phyloP scores from a whole-genome alignment of 2,113 vertebrate species.

The Cebus imitator region DNA sequence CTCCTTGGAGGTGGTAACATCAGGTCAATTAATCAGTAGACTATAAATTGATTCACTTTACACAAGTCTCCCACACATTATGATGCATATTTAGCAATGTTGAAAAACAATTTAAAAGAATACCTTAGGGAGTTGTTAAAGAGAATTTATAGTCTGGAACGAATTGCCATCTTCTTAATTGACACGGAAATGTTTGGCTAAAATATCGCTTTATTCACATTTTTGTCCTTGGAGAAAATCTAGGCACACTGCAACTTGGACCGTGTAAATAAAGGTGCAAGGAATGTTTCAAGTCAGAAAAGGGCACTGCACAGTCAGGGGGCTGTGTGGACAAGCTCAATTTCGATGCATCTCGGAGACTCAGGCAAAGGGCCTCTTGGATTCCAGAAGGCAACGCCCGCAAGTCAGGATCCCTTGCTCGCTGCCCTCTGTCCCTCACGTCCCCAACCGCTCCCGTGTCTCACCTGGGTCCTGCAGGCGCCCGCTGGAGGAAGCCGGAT shows the following conservation, averaged over 20 bases:
- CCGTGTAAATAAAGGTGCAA: constrained; percentile 16
- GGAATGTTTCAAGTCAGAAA: constrained; percentile 50
- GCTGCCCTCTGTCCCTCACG: neutral
- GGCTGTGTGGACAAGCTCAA: neutral
- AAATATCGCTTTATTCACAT: constrained; percentile 75
- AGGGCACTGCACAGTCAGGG: neutral
- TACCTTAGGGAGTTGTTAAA: constrained; percentile 68
- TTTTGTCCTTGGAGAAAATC: constrained; percentile 71
- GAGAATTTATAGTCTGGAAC: constrained; percentile 75
- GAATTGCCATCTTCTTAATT: constrained; percentile 70
- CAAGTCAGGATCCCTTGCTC: neutral
- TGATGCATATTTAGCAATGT: constrained; percentile 47
- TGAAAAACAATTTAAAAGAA: constrained; percentile 61
- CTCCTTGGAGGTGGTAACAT: neutral
- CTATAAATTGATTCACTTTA: constrained; percentile 51
- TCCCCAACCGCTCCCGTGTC: neutral
- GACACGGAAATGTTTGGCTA: constrained; percentile 73
- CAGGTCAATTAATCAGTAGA: constrained; percentile 28
- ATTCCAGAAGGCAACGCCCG: neutral
- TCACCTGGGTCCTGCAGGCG: constrained; percentile 52
- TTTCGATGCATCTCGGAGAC: neutral
- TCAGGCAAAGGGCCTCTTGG: neutral
- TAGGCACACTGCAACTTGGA: constrained; percentile 34
- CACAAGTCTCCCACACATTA: constrained; percentile 49
- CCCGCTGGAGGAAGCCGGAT: constrained; percentile 17